Conservation (phyloP, 2,888 invertebrate genomes). For the Neoascia interrupta region DNA sequence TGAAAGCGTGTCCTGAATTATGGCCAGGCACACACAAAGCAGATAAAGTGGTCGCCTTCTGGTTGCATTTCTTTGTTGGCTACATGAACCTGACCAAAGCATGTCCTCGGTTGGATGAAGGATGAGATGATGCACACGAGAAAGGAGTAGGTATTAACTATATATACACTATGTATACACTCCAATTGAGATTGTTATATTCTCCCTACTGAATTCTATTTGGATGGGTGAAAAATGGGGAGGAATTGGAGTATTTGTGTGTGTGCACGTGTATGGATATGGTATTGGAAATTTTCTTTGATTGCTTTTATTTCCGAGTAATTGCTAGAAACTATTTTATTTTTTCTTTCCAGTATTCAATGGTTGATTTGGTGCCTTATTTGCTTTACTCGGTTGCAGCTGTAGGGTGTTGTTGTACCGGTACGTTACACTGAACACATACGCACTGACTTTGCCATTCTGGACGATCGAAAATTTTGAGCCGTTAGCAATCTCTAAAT, state of each 20-base stretch:
- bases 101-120: neutral
- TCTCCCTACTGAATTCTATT: slow-evolving; percentile 15
- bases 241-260: too few relatives aligned
- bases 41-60: slow-evolving; percentile 56
- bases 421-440: neutral
- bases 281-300: slow-evolving; percentile 44
- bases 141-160: neutral
- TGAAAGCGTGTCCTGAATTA: slow-evolving; percentile 66
- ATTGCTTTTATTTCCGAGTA: slow-evolving; percentile 60
- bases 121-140: slow-evolving; percentile 37
- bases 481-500: slow-evolving; percentile 60
- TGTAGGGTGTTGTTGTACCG: slow-evolving; percentile 5
- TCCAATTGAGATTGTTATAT: slow-evolving; percentile 57
- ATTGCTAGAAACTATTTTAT: slow-evolving; percentile 52
- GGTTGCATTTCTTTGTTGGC: slow-evolving; percentile 53
- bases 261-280: too few relatives aligned
- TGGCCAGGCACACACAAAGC: slow-evolving; percentile 59
- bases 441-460: slow-evolving; percentile 26
- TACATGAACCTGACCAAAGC: slow-evolving; percentile 34
- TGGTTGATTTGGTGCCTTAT: slow-evolving; percentile 5
- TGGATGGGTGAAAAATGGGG: neutral
- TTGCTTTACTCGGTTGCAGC: slow-evolving; percentile 26
- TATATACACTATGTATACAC: neutral
- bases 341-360: slow-evolving; percentile 11
- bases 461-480: slow-evolving; percentile 49